Evolutionary conservation across 2,113 vertebrate species (phyloP).

Genomic region (Platysteira castanea): DNA sequence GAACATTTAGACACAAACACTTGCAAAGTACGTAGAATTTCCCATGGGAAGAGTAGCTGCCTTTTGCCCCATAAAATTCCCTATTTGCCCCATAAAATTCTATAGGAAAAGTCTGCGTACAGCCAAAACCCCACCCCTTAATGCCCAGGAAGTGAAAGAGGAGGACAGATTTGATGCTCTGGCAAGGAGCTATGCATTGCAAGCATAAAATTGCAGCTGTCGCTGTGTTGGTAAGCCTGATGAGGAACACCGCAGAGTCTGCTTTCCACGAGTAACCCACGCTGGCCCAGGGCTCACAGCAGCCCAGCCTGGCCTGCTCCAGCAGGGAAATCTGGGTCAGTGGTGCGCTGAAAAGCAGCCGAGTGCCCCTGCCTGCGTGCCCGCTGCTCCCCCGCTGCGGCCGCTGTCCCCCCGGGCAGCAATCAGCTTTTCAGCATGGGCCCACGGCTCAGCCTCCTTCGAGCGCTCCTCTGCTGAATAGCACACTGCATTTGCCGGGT

Average conservation of each 20-base stretch:
- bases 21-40: background rate
- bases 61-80: background rate
- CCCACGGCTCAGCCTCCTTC: background rate
- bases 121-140: background rate
- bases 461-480: accelerated
- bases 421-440: background rate
- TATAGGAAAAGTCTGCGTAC: background rate
- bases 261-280: background rate
- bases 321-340: background rate
- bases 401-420: background rate
- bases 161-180: background rate
- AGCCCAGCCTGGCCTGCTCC: background rate
- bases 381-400: background rate
- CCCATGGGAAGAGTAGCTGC: background rate
- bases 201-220: background rate
- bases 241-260: background rate
- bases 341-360: background rate
- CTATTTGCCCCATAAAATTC: background rate
- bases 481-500: background rate
- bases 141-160: background rate
- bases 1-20: background rate
- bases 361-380: background rate
- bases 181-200: background rate
- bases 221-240: background rate
- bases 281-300: background rate